Conservation (phyloP, 2,888 invertebrate genomes). For the Lycocerus yunnanus region DNA sequence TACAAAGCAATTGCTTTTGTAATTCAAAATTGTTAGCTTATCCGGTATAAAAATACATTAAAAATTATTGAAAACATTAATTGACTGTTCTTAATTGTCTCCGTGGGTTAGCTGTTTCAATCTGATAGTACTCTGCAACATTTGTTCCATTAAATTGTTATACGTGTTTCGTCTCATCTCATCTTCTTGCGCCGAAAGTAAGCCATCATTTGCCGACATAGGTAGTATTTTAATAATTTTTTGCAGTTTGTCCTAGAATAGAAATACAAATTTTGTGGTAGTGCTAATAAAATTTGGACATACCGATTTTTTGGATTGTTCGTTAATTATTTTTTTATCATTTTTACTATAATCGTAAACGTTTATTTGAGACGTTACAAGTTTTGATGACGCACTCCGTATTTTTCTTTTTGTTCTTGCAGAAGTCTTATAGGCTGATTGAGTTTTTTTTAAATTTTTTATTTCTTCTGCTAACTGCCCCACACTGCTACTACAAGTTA, state of each 20-base stretch:
- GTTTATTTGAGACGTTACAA: background rate
- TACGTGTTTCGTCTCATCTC: background rate
- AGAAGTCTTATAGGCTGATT: background rate
- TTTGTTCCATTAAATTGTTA: slow-evolving; percentile 12
- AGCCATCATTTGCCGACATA: too few species aligned
- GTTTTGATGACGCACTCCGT: background rate
- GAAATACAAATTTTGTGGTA: background rate
- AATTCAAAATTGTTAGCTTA: background rate
- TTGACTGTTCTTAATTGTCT: background rate
- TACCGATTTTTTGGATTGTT: background rate
- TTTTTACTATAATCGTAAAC: background rate
- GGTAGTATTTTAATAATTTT: background rate
- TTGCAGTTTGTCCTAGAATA: background rate
- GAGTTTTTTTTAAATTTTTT: background rate
- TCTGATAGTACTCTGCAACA: background rate
- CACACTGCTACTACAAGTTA: slow-evolving; percentile 9
- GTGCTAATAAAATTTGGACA: background rate
- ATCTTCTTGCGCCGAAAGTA: background rate
- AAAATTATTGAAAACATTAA: background rate
- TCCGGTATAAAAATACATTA: background rate
- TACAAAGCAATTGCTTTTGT: background rate
- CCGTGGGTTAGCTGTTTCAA: background rate
- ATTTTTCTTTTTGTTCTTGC: background rate
- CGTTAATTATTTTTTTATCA: background rate
- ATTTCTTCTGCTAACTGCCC: slow-evolving; percentile 10